Conservation (phyloP, 2,113 vertebrate species). For the Hucho hucho region DNA sequence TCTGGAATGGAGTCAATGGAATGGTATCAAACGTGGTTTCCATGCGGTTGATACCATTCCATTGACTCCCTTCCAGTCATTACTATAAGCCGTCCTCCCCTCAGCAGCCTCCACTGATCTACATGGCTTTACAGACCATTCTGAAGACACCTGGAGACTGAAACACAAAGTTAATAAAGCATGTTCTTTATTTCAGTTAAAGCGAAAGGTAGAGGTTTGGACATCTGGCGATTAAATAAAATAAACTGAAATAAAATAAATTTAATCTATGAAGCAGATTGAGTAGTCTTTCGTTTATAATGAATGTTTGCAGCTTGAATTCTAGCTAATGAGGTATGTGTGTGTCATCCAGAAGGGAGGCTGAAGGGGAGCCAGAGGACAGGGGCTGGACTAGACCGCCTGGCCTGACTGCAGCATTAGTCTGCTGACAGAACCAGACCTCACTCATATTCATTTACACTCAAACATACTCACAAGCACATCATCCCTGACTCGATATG, state of each 20-base stretch:
- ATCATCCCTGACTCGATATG: too few relatives aligned
- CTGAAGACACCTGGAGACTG: not conserved
- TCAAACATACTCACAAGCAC: too few relatives aligned
- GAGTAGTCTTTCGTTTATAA: not conserved
- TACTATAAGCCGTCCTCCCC: too few relatives aligned
- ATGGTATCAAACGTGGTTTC: too few relatives aligned
- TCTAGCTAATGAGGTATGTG: slow-evolving; percentile 11
- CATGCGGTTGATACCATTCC: too few relatives aligned
- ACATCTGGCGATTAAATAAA: not conserved
- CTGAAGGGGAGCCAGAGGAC: not conserved
- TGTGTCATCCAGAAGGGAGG: not conserved
- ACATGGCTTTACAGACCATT: not conserved
- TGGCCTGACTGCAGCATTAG: too few relatives aligned
- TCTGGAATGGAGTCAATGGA: too few relatives aligned
- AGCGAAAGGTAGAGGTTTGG: not conserved
- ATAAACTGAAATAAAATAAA: not conserved
- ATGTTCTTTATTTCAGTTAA: not conserved
- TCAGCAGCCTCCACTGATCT: too few relatives aligned
- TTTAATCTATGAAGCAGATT: not conserved
- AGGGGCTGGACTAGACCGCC: not conserved
- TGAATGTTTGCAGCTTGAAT: not conserved
- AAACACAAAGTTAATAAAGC: not conserved
- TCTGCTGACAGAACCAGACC: too few relatives aligned
- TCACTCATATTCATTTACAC: too few relatives aligned
- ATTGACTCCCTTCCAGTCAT: too few relatives aligned